Conservation (phyloP, 2,113 vertebrate species). For the Taurulus bubalis region DNA sequence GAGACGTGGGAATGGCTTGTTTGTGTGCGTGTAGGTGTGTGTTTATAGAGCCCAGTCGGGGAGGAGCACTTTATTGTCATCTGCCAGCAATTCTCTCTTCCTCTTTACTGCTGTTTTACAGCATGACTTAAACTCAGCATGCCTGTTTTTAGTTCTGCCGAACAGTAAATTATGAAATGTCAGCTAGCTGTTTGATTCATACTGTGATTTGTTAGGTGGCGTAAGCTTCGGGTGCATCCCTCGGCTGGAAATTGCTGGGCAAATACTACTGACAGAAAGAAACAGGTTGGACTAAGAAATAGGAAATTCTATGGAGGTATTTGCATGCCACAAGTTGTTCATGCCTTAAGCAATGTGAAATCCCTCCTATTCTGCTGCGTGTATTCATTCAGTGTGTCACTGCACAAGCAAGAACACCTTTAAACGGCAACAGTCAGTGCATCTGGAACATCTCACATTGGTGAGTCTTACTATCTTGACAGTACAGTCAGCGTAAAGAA, state of each 20-base stretch:
- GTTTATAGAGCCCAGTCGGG: constrained; percentile 19
- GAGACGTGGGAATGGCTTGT: constrained; percentile 33
- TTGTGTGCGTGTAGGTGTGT: constrained; percentile 23
- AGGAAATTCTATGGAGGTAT: constrained; percentile 18
- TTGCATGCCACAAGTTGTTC: constrained; percentile 45
- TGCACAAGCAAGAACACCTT: constrained; percentile 6
- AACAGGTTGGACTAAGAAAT: constrained; percentile 7
- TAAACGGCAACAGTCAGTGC: background rate
- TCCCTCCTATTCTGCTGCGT: constrained; percentile 9
- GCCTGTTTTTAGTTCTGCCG: constrained; percentile 47
- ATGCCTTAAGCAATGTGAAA: constrained; percentile 6
- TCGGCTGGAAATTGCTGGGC: constrained; percentile 11
- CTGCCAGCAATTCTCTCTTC: constrained; percentile 62
- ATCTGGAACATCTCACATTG: background rate
- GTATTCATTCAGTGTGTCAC: constrained; percentile 11
- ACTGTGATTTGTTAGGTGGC: constrained; percentile 20
- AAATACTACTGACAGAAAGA: background rate
- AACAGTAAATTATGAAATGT: constrained; percentile 57
- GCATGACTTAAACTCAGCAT: constrained; percentile 43
- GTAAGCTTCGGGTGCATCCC: constrained; percentile 18
- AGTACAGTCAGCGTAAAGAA: background rate
- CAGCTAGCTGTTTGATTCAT: constrained; percentile 37
- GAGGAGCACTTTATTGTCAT: constrained; percentile 58
- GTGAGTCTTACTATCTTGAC: background rate
- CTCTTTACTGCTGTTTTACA: constrained; percentile 66